Evolutionary conservation across 92 coral and sea anemone genomes (phyloP), one percentile per base, ranked within the genome.

Genomic region (Epizoanthus scotinus): DNA sequence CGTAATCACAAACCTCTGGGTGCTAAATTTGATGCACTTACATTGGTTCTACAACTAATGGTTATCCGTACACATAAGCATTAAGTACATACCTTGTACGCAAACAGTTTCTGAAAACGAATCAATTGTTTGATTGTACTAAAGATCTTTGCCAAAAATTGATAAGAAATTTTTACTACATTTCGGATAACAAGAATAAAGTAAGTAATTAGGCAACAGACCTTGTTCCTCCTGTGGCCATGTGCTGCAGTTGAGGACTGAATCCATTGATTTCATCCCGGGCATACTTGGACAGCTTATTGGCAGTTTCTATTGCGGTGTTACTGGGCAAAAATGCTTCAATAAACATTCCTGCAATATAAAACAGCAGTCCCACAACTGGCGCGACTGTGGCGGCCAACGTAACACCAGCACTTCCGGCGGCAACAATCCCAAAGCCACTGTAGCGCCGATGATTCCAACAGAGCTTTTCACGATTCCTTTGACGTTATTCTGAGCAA

Each of bases 391-490:
- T 19, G 38, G 77, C 78, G 34, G 66, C 70, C 7, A 62, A 12
- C 5, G 59, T 42, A 1, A 75, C 52, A 0, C 85, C 84, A 9
- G 63, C 10, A 36, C 54, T 17, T n/a, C 67, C 71, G 7, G 80
- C 67, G 14, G 87, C 78, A 78, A 87, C 62, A 84, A 73, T 13
- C 85, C 81, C 64, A 87, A 67, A 6, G 84, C 91, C 19, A 87
- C 91, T 10, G 81, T 67, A 25, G 87, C 68, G 15, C 91, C 87
- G 17, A 87, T 86, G n/a, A 87, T 87, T 14, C 91, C 91, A 8
- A 83, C 87, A 3, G 84, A 83, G 31, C 84, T 78, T 68, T 87
- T 87, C 40, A 87, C 87, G 6, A 87, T 87, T 6, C 91, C 91
- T 67, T 83, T 80, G 31, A 67, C 82, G 50, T 87, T 84, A 15